Base-by-base conservation (phyloP, 1,140 invertebrate species). In the Drosophila pallidifrons region DNA sequence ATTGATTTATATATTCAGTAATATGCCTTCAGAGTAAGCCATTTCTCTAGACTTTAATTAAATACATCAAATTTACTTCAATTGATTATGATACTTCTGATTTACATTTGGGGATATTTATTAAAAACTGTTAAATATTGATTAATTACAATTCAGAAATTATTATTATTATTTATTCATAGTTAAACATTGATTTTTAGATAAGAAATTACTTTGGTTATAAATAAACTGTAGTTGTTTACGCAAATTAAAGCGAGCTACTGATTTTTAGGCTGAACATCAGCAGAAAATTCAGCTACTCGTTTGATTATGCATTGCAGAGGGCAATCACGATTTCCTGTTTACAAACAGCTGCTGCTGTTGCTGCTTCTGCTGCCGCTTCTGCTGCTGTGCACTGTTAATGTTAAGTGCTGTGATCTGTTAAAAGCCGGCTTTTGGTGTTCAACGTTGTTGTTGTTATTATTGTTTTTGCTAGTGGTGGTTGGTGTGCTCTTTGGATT, bases 361-460 rank as follows among this genome's bases (percentile, higher is more conserved):
- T 30, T 35, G 51, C 8, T 46, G n/a, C 41, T 60, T 28, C n/a
- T 61, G 28, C 13, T 61, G 59, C 28, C 10, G 41, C 25, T 59
- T 5, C 20, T 13, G 57, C 35, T 59, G 55, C 55, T 58, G 35
- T 51, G 41, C 35, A 25, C 68, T 75, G 72, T 70, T 75, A 75
- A 75, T 75, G 72, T 75, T 75, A 70, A 63, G 30, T 74, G 65
- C 64, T 68, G 57, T 59, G 58, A 60, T 47, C 57, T 75, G 72
- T 70, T 75, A 75, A 75, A 57, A 70, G 72, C 58, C 72, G 72
- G 66, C 66, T 75, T 38, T 38, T 11, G 35, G 35, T 38, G 35
- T 3, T 55, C n/a, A 43, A 11, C 35, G 25, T 41, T 46, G 32
- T 20, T 51, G 15, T 61, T 65, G 60, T 11, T 59, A 55, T 51